Conservation (phyloP, 1,140 invertebrate species). For the Drepana arcuata region DNA sequence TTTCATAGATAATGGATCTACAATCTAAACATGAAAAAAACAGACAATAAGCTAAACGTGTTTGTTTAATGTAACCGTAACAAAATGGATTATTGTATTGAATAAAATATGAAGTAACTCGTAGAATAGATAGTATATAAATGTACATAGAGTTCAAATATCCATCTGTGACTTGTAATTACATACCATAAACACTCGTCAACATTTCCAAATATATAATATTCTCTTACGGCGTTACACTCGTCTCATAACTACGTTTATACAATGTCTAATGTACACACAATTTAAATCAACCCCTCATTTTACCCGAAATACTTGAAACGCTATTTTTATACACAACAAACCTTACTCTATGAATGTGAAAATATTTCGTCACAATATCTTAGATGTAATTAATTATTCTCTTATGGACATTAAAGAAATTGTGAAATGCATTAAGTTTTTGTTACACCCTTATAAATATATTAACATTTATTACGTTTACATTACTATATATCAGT, state of each 20-base stretch:
- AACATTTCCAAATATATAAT: constrained; percentile 70
- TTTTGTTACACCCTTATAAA: constrained; percentile 64
- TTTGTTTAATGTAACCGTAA: constrained; percentile 49
- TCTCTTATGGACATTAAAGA: constrained; percentile 62
- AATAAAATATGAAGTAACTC: constrained; percentile 52
- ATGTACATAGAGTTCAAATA: constrained; percentile 57
- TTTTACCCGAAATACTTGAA: constrained; percentile 60
- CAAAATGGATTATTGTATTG: constrained; percentile 36
- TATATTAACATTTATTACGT: constrained; percentile 62
- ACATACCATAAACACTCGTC: constrained; percentile 64
- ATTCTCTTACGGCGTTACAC: constrained; percentile 61
- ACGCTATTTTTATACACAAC: constrained; percentile 65
- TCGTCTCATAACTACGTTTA: constrained; percentile 59
- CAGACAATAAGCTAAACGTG: constrained; percentile 63
- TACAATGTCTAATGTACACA: constrained; percentile 65
- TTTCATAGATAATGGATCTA: too few relatives aligned
- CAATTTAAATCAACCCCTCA: constrained; percentile 43
- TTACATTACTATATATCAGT: constrained; percentile 66
- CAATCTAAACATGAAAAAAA: constrained; percentile 8
- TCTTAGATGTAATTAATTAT: constrained; percentile 56
- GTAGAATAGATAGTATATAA: constrained; percentile 56
- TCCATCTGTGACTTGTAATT: constrained; percentile 58
- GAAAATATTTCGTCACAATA: constrained; percentile 66
- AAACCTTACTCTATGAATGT: constrained; percentile 66
- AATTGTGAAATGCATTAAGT: constrained; percentile 69